phyloP scores from a whole-genome alignment of 2,797 vertebrate genomes.

The Thripadectes ignobilis region DNA sequence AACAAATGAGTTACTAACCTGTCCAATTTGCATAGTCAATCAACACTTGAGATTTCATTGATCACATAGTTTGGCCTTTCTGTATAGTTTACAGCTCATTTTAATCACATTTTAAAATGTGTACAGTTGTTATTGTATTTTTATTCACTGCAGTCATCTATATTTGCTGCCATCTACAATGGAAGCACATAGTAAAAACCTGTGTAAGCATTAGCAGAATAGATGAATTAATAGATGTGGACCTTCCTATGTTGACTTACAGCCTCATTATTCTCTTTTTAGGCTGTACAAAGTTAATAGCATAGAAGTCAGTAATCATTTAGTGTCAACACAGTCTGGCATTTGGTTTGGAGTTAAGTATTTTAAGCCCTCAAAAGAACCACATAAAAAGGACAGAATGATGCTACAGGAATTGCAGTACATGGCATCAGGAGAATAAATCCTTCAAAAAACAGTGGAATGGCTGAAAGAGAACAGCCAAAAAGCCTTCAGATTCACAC shows the following conservation, averaged over 20 bases:
- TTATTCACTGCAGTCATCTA: slow-evolving; percentile 2
- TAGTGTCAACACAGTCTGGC: not conserved
- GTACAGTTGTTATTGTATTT: slow-evolving; percentile 13
- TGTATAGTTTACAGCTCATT: slow-evolving; percentile 30
- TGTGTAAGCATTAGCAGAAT: slow-evolving; percentile 1
- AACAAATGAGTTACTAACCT: slow-evolving; percentile 41
- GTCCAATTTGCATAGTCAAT: slow-evolving; percentile 22
- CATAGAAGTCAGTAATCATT: slow-evolving; percentile 46
- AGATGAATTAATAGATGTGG: slow-evolving; percentile 48
- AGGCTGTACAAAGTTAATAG: slow-evolving; percentile 41
- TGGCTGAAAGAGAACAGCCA: not conserved
- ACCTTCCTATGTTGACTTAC: slow-evolving; percentile 35
- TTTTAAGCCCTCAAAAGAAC: slow-evolving; percentile 1
- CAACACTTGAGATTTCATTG: slow-evolving; percentile 53
- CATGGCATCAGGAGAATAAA: not conserved
- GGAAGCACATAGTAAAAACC: not conserved
- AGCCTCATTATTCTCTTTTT: slow-evolving; percentile 45
- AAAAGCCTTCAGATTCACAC: not conserved
- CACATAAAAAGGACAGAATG: not conserved
- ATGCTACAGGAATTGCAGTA: not conserved
- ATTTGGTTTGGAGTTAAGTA: not conserved
- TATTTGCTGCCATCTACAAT: slow-evolving; percentile 34
- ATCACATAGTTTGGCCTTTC: slow-evolving; percentile 18
- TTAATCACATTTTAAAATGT: slow-evolving; percentile 47
- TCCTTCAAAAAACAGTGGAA: not conserved